Conservation (phyloP, 1,140 invertebrate species). For the Chelonus insularis region DNA sequence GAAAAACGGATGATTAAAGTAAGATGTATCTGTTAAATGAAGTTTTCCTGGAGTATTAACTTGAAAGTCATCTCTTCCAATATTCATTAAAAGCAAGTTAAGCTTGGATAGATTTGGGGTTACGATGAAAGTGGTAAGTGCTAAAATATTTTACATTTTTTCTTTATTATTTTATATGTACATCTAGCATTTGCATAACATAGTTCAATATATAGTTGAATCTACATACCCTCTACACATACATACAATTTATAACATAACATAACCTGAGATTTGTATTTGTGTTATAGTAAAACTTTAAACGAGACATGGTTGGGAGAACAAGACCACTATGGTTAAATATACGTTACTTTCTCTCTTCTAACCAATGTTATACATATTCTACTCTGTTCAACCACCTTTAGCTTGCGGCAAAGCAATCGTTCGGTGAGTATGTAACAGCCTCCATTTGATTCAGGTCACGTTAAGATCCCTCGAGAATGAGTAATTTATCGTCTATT, state of each 20-base stretch:
- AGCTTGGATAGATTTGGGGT: conserved; percentile 8
- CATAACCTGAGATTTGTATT: conserved; percentile 25
- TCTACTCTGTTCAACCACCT: conserved; percentile 6
- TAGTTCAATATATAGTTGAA: too few species aligned
- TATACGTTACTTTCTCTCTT: not conserved
- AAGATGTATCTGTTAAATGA: conserved; percentile 21
- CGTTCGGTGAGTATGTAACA: not conserved
- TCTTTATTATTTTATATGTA: not conserved
- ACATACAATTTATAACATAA: not conserved
- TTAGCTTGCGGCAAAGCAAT: conserved; percentile 11
- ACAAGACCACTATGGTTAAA: not conserved
- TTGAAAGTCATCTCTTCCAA: conserved; percentile 25
- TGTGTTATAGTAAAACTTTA: conserved; percentile 1
- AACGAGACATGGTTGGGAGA: not conserved
- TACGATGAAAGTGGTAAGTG: conserved; percentile 3
- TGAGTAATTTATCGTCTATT: conserved; percentile 32
- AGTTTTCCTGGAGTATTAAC: conserved; percentile 15
- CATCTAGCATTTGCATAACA: too few species aligned
- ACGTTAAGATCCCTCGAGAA: conserved; percentile 24
- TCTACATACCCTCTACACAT: too few species aligned
- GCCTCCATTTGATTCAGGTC: conserved; percentile 18
- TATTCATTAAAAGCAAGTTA: conserved; percentile 20
- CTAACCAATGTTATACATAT: not conserved
- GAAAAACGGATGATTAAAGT: conserved; percentile 5
- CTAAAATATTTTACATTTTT: conserved; percentile 17